These are phyloP conservation scores for Omphaloscelis lunosa DNA, from an alignment of 2,888 invertebrate genomes.

Conservation along the genomic window DNA sequence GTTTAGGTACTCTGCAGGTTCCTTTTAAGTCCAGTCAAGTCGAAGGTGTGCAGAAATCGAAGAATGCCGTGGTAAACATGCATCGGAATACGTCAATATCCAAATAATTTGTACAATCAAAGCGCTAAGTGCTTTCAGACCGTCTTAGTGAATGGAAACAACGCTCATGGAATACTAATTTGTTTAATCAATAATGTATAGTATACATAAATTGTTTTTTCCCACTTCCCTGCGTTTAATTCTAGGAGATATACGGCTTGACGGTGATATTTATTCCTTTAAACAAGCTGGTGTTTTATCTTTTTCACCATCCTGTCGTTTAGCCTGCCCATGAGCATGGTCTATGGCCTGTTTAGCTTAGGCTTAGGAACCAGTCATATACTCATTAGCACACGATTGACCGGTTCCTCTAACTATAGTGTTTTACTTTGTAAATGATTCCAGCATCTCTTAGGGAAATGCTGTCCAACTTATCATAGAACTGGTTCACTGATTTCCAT, in stretches of 20 bases:
- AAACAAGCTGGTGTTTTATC: slow-evolving; percentile 36
- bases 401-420: slow-evolving; percentile 46
- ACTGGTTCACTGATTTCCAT: background rate
- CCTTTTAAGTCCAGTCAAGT: background rate
- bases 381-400: slow-evolving; percentile 52
- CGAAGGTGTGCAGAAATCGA: background rate
- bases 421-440: slow-evolving; percentile 42
- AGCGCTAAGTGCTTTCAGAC: slow-evolving; percentile 55
- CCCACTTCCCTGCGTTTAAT: slow-evolving; percentile 54
- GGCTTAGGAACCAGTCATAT: slow-evolving; percentile 35
- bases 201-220: slow-evolving; percentile 55
- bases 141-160: slow-evolving; percentile 59
- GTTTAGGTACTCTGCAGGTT: background rate
- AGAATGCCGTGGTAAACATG: slow-evolving; percentile 1
- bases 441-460: slow-evolving; percentile 24
- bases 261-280: slow-evolving; percentile 53
- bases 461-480: slow-evolving; percentile 16
- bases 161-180: slow-evolving; percentile 62
- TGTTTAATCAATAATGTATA: slow-evolving; percentile 63
- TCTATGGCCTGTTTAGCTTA: slow-evolving; percentile 33
- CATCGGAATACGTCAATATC: slow-evolving; percentile 6
- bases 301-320: slow-evolving; percentile 50
- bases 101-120: slow-evolving; percentile 43
- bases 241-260: slow-evolving; percentile 47
- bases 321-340: slow-evolving; percentile 15